Percentiles rank a stretch among this genome's conserved stretches.
Evolutionary conservation across 1,140 invertebrate genomes (phyloP).

Genomic region (Lordiphosa stackelbergi): DNA sequence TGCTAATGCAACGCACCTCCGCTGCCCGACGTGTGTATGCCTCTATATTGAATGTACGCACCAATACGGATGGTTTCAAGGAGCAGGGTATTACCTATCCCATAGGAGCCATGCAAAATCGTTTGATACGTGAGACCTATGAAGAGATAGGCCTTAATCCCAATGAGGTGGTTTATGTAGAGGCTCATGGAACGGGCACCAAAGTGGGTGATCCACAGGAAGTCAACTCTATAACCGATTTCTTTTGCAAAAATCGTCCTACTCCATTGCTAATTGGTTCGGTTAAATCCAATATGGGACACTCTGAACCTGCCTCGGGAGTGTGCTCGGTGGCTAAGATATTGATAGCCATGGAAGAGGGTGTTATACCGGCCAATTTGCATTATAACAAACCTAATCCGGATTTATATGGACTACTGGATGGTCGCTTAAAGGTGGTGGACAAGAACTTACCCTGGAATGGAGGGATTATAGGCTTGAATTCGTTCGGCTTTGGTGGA

Average conservation of each 20-base stretch:
- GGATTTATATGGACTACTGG: slow-evolving; percentile 90
- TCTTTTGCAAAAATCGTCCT: slow-evolving; percentile 92
- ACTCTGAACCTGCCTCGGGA: slow-evolving; percentile 95
- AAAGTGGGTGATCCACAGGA: slow-evolving; percentile 97
- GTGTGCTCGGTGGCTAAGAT: slow-evolving; percentile 93
- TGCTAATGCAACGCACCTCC: slow-evolving; percentile 88
- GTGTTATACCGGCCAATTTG: slow-evolving; percentile 92
- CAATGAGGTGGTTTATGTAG: slow-evolving; percentile 89
- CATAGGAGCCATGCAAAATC: slow-evolving; percentile 89
- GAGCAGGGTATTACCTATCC: slow-evolving; percentile 94
- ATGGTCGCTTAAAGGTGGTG: slow-evolving; percentile 93
- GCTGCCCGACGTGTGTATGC: slow-evolving; percentile 90
- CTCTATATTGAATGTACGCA: slow-evolving; percentile 89
- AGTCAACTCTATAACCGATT: slow-evolving; percentile 93
- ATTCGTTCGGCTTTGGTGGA: slow-evolving; percentile 98
- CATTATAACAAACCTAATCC: slow-evolving; percentile 92
- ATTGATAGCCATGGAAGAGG: slow-evolving; percentile 93
- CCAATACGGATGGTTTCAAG: slow-evolving; percentile 94
- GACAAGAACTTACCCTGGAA: slow-evolving; percentile 87
- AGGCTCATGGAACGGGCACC: slow-evolving; percentile 98
- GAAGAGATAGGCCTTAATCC: slow-evolving; percentile 89
- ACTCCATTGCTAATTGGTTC: slow-evolving; percentile 93
- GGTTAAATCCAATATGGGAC: slow-evolving; percentile 98
- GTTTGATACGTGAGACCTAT: slow-evolving; percentile 91
- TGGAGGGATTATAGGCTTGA: slow-evolving; percentile 91